A percentile compares a stretch with the other conserved stretches of the same genome.
Conservation (phyloP, 2,113 vertebrate species). For the Boleophthalmus pectinirostris region DNA sequence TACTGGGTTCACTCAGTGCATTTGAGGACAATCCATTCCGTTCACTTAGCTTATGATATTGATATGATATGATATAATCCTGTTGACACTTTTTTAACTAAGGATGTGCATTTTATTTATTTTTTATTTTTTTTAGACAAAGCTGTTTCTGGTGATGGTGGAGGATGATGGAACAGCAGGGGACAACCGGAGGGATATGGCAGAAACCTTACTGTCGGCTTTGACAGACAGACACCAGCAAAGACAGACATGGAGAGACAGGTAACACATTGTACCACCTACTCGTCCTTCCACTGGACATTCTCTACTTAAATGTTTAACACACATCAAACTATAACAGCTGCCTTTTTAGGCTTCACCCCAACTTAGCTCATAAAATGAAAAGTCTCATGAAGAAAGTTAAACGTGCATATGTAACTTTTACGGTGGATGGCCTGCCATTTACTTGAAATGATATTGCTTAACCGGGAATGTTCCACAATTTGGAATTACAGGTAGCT, state of each 20-base stretch:
- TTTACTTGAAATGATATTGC: not conserved
- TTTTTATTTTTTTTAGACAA: constrained; percentile 78
- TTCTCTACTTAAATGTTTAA: constrained; percentile 16
- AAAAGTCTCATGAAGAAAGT: not conserved
- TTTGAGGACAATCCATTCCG: not conserved
- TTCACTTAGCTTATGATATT: not conserved
- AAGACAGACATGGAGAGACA: constrained; percentile 89
- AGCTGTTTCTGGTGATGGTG: constrained; percentile 75
- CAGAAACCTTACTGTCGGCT: constrained; percentile 80
- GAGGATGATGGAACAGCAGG: constrained; percentile 74
- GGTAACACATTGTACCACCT: constrained; percentile 74
- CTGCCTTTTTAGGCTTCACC: not conserved
- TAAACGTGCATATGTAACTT: not conserved
- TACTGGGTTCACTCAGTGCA: not conserved
- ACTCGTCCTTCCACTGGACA: constrained; percentile 15
- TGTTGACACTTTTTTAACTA: not conserved
- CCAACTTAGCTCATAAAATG: not conserved
- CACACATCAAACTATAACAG: constrained; percentile 19
- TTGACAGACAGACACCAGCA: constrained; percentile 87
- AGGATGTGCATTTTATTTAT: not conserved
- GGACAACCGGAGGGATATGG: constrained; percentile 80
- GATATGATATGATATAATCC: not conserved
- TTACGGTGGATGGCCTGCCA: not conserved
- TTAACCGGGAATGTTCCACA: not conserved
- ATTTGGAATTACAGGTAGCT: not conserved